Conservation (phyloP, 2,797 vertebrate genomes). For the Pseudochirops cupreus region DNA sequence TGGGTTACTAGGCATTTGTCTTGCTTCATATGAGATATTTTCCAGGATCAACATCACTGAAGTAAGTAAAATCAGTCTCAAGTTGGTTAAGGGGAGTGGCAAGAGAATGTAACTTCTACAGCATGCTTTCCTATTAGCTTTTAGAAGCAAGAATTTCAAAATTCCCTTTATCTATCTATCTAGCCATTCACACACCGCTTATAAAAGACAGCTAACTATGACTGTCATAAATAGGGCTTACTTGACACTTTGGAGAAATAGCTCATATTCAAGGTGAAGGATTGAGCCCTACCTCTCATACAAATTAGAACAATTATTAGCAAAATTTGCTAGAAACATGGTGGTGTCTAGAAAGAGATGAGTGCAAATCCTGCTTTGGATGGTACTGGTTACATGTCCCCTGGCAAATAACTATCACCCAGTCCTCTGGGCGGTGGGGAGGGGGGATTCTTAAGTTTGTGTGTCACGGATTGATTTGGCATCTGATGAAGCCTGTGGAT, state of each 20-base stretch:
- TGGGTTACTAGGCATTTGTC: slow-evolving; percentile 80
- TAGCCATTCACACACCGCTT: neutral
- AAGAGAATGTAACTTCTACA: neutral
- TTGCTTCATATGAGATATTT: slow-evolving; percentile 84
- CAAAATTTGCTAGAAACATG: neutral
- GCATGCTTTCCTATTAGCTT: neutral
- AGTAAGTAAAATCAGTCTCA: neutral
- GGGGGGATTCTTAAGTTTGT: neutral
- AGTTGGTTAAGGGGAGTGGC: neutral
- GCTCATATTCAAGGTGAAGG: neutral
- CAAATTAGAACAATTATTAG: neutral
- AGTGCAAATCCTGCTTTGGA: neutral
- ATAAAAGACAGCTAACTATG: neutral
- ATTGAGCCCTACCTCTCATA: neutral
- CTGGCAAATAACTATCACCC: no score
- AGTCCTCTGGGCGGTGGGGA: neutral
- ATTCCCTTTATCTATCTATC: neutral
- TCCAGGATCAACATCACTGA: slow-evolving; percentile 50
- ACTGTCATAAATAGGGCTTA: neutral
- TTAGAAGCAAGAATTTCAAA: neutral
- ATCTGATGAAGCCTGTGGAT: neutral
- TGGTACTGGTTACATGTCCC: neutral
- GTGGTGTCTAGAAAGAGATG: neutral
- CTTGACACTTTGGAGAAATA: neutral
- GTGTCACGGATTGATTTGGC: neutral